phyloP scores from a whole-genome alignment of 1,140 invertebrate species.

The Charaxes varanes region DNA sequence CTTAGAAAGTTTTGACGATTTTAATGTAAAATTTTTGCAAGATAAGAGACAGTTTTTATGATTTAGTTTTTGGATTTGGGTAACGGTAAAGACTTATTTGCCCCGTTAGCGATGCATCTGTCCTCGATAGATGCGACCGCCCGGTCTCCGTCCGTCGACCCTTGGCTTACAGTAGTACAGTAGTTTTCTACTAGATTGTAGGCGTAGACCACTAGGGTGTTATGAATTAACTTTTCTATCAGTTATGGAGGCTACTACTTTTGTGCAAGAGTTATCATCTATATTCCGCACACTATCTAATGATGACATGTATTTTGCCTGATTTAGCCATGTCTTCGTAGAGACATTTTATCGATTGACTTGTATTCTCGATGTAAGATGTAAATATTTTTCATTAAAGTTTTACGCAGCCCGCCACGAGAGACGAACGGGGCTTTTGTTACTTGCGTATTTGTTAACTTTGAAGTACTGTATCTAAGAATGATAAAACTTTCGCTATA shows the following conservation, averaged over 20 bases:
- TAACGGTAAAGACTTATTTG: conserved; percentile 73
- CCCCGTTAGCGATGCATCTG: conserved; percentile 74
- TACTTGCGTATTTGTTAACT: conserved; percentile 55
- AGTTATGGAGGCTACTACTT: conserved; percentile 65
- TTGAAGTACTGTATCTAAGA: conserved; percentile 54
- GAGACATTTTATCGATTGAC: conserved; percentile 63
- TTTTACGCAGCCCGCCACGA: conserved; percentile 56
- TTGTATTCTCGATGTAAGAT: conserved; percentile 63
- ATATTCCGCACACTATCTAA: conserved; percentile 65
- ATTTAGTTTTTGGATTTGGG: conserved; percentile 73
- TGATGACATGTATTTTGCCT: conserved; percentile 60
- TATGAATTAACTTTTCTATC: conserved; percentile 68
- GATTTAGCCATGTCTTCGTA: conserved; percentile 70
- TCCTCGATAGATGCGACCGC: conserved; percentile 64
- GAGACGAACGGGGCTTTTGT: conserved; percentile 64
- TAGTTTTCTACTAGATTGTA: conserved; percentile 69
- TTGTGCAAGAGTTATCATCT: conserved; percentile 68
- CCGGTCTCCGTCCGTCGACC: conserved; percentile 39
- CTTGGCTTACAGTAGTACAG: conserved; percentile 67
- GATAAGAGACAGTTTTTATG: conserved; percentile 69
- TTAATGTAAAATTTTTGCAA: conserved; percentile 73
- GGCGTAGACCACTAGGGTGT: conserved; percentile 73
- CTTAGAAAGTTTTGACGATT: conserved; percentile 73
- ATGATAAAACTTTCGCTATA: conserved; percentile 59
- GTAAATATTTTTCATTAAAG: conserved; percentile 66